Conservation (phyloP, 1,140 invertebrate species). For the Ganaspis sp. region DNA sequence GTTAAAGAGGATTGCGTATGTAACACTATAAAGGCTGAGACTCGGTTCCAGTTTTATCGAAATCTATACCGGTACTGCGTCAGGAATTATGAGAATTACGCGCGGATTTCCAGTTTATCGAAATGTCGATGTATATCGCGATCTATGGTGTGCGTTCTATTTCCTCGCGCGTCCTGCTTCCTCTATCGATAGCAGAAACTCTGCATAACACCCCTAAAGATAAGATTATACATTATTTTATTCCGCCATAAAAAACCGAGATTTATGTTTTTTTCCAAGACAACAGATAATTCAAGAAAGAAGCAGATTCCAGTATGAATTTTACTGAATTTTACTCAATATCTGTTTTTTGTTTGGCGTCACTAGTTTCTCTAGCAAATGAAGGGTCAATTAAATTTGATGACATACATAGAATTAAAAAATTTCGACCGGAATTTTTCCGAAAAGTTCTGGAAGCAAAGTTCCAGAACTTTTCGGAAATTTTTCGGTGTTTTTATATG, state of each 20-base stretch:
- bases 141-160: slow-evolving; percentile 14
- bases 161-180: slow-evolving; percentile 1
- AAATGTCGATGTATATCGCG: slow-evolving; percentile 7
- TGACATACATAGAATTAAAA: too few species aligned
- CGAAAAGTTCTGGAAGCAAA: too few species aligned
- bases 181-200: slow-evolving; percentile 21
- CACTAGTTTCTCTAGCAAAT: too few species aligned
- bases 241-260: background rate
- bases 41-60: slow-evolving; percentile 12
- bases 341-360: too few species aligned
- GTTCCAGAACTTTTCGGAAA: too few species aligned
- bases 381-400: too few species aligned
- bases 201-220: background rate
- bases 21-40: slow-evolving; percentile 6
- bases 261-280: background rate
- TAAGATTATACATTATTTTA: slow-evolving; percentile 16
- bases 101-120: slow-evolving; percentile 20
- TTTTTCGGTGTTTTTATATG: too few species aligned
- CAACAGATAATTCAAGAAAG: too few species aligned
- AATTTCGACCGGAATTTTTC: too few species aligned
- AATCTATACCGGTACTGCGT: background rate
- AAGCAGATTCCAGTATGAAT: too few species aligned
- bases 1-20: slow-evolving; percentile 3
- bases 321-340: too few species aligned
- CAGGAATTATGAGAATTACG: slow-evolving; percentile 14